phyloP scores from a whole-genome alignment of 1,140 invertebrate genomes.

The Ceratosolen solmsi region DNA sequence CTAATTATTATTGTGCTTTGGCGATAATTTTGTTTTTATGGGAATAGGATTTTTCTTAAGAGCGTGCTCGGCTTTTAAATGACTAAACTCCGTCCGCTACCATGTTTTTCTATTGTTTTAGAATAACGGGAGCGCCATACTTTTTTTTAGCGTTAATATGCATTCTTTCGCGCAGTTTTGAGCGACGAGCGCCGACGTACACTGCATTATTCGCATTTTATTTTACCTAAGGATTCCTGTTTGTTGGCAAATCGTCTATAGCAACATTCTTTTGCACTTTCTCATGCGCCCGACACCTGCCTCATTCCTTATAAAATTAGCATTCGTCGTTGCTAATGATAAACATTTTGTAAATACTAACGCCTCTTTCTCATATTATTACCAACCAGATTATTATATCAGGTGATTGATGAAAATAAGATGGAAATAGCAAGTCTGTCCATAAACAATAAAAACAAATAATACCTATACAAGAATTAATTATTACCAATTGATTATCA shows the following conservation, averaged over 20 bases:
- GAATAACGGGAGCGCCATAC: neutral
- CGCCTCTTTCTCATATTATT: too few relatives aligned
- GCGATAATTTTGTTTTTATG: conserved; percentile 1
- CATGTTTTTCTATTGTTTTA: conserved; percentile 21
- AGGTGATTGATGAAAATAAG: too few relatives aligned
- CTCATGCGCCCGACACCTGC: neutral
- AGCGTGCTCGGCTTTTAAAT: neutral
- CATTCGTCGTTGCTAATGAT: neutral
- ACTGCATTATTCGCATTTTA: neutral
- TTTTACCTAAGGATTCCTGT: neutral
- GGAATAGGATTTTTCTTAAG: neutral
- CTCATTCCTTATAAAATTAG: neutral
- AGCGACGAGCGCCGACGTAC: neutral
- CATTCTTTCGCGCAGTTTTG: conserved; percentile 3
- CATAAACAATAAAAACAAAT: too few relatives aligned
- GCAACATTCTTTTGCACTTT: neutral
- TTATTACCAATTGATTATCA: too few relatives aligned
- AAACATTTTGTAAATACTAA: too few relatives aligned
- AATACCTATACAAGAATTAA: too few relatives aligned
- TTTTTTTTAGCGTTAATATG: neutral
- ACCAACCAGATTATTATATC: too few relatives aligned
- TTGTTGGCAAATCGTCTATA: neutral
- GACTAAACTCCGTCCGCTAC: neutral
- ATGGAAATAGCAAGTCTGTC: too few relatives aligned
- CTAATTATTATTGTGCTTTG: conserved; percentile 22